Conservation (phyloP, 2,797 vertebrate species). For the Danio choprae region DNA sequence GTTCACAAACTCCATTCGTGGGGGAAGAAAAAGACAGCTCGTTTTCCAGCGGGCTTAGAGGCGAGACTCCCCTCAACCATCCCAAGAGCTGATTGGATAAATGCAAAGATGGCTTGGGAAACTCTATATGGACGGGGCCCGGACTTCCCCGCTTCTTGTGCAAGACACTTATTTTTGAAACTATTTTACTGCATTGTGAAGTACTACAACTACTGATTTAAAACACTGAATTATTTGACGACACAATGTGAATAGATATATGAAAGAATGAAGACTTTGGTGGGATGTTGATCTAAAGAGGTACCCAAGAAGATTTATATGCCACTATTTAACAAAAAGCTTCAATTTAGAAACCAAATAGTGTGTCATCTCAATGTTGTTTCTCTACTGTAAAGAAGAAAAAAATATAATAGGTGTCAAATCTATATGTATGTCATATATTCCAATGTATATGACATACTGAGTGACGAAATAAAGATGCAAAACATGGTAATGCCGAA, state of each 20-base stretch:
- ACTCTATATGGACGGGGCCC: conserved; percentile 46
- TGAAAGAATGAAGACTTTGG: conserved; percentile 69
- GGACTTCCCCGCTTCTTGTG: conserved; percentile 59
- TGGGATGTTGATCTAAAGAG: conserved; percentile 79
- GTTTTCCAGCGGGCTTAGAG: conserved; percentile 69
- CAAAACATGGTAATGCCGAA: conserved; percentile 78
- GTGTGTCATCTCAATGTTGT: conserved; percentile 88
- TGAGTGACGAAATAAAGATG: conserved; percentile 85
- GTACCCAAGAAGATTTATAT: conserved; percentile 75
- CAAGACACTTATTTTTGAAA: conserved; percentile 63
- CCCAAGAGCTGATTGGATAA: conserved; percentile 79
- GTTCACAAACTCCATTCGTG: conserved; percentile 65
- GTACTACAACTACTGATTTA: conserved; percentile 66
- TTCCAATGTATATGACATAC: conserved; percentile 84
- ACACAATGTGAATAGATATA: conserved; percentile 81
- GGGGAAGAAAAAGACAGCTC: conserved; percentile 66
- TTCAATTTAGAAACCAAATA: conserved; percentile 89
- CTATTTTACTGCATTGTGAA: conserved; percentile 68
- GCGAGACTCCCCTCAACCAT: conserved; percentile 66
- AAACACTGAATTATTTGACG: conserved; percentile 69
- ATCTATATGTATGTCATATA: conserved; percentile 83
- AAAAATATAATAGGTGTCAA: conserved; percentile 85
- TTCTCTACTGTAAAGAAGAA: conserved; percentile 84
- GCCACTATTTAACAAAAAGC: conserved; percentile 85
- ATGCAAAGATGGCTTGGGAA: conserved; percentile 68